Evolutionary conservation across 2,888 invertebrate species (phyloP), one percentile per base, ranked within the genome.

Genomic region (Pomacea canaliculata): DNA sequence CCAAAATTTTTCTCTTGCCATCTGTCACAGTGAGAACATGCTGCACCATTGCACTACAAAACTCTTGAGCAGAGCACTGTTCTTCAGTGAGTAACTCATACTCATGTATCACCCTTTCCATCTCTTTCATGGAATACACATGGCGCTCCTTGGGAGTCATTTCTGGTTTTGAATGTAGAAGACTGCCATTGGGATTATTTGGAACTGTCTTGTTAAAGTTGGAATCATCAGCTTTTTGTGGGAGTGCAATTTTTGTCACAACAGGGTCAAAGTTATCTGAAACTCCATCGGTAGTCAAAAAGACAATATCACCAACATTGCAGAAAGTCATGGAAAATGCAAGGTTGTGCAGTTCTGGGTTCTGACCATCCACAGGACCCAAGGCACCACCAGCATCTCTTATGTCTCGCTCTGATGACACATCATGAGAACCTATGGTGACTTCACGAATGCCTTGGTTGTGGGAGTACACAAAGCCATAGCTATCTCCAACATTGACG

Each of bases 201-300:
- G 81, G 73, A 19, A 81, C 79, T 48, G 60, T 69, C 9, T 78
- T 77, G 60, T 79, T 81, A 46, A 80, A 80, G 48, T 82, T 81
- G 23, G 82, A 70, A 56, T 83, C 84, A 79, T 76, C 81, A 13
- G 81, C 73, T 70, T 79, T 48, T 62, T 74, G 74, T 16, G 87
- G 85, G n/a, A 92, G 87, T 9, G 96, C 95, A 87, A 96, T 95
- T 91, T 95, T 95, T 51, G 96, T 96, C 76, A 97, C 96, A 56
- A 96, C 96, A 0, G 96, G 96, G 91, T 97, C 96, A 86, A 96
- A 96, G 90, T 97, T 97, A 89, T 97, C 96, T 10, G 96, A 95
- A 59, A 97, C 93, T 12, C 96, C 96, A 87, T 97, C 96, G n/a
- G 95, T 95, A 0, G 96, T 96, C 23, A 97, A 92, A 90, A 96